Conservation (phyloP, 2,888 invertebrate species). For the Beris chalybata region DNA sequence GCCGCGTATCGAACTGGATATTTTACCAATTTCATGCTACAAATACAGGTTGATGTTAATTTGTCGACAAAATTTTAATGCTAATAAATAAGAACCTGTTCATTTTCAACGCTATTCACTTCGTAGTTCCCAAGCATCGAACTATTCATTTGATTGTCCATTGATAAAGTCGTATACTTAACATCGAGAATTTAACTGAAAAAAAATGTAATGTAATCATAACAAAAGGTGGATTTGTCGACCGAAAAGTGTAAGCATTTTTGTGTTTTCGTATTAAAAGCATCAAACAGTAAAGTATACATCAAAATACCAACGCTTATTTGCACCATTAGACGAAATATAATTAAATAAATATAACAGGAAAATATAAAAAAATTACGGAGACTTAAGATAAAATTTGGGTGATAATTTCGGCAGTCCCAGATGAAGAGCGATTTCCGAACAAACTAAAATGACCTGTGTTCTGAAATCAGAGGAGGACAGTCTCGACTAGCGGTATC, state of each 20-base stretch:
- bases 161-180: conserved; percentile 8
- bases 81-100: conserved; percentile 21
- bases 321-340: too few species aligned
- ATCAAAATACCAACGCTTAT: too few species aligned
- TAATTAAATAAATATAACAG: too few species aligned
- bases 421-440: too few species aligned
- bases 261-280: conserved; percentile 1
- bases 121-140: conserved; percentile 42
- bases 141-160: conserved; percentile 42
- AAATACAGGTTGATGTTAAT: conserved; percentile 1
- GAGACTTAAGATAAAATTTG: too few species aligned
- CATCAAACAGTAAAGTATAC: conserved; percentile 6
- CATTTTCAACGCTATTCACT: conserved; percentile 30
- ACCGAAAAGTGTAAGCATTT: neutral
- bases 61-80: neutral
- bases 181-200: neutral
- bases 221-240: neutral
- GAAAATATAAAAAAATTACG: too few species aligned
- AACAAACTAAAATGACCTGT: too few species aligned
- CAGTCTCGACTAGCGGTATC: too few species aligned
- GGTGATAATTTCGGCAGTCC: too few species aligned
- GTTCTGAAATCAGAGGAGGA: too few species aligned
- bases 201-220: neutral
- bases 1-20: conserved; percentile 37
- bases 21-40: conserved; percentile 41